Percentiles rank a stretch among this genome's conserved stretches.
phyloP scores from a whole-genome alignment of 2,113 vertebrate genomes.

The Otolemur garnettii region DNA sequence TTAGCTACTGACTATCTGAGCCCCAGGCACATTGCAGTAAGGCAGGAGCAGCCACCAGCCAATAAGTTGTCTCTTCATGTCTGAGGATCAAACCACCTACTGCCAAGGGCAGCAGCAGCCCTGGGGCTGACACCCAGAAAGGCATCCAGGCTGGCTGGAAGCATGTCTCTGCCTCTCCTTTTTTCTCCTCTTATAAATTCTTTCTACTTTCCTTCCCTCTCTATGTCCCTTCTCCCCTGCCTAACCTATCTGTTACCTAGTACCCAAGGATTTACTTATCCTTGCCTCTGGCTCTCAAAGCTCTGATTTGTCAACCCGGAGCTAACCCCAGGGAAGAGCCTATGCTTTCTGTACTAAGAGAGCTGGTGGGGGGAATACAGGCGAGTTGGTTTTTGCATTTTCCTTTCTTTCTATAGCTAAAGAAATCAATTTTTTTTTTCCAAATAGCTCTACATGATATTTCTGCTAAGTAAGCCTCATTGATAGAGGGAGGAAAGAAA shows the following conservation, averaged over 20 bases:
- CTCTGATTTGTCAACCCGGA: neutral
- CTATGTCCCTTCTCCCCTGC: neutral
- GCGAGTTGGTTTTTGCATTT: neutral
- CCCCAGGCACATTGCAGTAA: neutral
- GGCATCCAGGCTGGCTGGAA: too few relatives aligned
- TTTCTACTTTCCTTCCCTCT: neutral
- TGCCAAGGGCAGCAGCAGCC: rapidly evolving
- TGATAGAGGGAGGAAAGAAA: neutral
- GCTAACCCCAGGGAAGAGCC: neutral
- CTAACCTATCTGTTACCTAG: neutral
- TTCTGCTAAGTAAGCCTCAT: neutral
- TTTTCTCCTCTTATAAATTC: neutral
- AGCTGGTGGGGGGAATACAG: neutral
- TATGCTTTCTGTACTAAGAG: rapidly evolving
- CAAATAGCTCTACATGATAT: neutral
- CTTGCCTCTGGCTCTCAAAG: neutral
- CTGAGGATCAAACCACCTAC: rapidly evolving
- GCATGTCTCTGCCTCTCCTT: rapidly evolving
- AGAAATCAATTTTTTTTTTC: neutral
- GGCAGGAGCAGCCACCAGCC: neutral
- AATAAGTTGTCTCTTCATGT: neutral
- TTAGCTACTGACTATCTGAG: neutral
- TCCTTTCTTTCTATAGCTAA: neutral
- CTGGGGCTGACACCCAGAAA: rapidly evolving
- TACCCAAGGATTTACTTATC: neutral